A percentile compares a stretch with the other conserved stretches of the same genome.
Evolutionary conservation across 2,888 invertebrate genomes (phyloP).

Genomic region (Eupithecia insigniata): DNA sequence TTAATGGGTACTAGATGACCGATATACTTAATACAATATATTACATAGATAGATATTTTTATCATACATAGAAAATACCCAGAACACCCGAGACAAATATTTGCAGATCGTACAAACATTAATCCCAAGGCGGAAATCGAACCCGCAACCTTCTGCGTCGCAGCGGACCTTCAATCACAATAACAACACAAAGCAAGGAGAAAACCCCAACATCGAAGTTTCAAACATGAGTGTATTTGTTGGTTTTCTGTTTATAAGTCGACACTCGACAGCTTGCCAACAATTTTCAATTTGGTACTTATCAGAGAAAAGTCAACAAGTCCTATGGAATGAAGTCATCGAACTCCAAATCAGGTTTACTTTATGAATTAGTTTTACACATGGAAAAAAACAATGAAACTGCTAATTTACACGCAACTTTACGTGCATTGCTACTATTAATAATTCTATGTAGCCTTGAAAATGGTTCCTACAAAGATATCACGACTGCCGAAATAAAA

Average conservation of each 20-base stretch:
- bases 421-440: background rate
- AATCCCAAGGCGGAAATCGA: no score
- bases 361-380: constrained; percentile 8
- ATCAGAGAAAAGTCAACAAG: background rate
- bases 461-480: background rate
- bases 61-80: no score
- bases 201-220: background rate
- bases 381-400: constrained; percentile 6
- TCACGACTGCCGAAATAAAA: background rate
- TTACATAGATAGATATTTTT: no score
- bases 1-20: no score
- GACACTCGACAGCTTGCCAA: background rate
- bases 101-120: no score
- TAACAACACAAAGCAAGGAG: background rate
- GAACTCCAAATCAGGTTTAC: background rate
- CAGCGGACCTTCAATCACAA: no score
- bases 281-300: background rate
- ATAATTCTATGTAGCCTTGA: background rate
- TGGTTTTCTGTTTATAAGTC: background rate
- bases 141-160: no score
- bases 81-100: no score
- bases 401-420: constrained; percentile 1
- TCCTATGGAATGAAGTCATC: background rate
- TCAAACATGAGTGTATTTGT: background rate
- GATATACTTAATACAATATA: no score